phyloP scores from a whole-genome alignment of 2,888 invertebrate genomes.

The Anthophora plumipes region DNA sequence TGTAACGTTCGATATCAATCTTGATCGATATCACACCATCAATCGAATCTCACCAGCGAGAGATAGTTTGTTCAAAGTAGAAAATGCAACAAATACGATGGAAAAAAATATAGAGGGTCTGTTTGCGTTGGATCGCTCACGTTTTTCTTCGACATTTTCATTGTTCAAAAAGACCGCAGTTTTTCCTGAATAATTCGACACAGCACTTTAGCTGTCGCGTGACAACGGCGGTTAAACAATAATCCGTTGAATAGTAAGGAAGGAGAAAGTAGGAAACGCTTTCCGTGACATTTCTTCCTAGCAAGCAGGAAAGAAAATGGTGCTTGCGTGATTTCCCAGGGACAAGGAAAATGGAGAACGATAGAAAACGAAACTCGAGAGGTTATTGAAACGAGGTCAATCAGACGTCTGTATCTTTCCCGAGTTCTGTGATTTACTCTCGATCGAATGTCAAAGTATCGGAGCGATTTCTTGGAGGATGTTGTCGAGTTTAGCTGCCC shows the following conservation, averaged over 20 bases:
- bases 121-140: too few species aligned
- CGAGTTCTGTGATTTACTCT: too few species aligned
- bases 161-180: background rate
- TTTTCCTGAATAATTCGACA: slow-evolving; percentile 9
- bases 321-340: slow-evolving; percentile 49
- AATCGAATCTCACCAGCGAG: too few species aligned
- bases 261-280: slow-evolving; percentile 21
- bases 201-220: slow-evolving; percentile 15
- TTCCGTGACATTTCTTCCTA: slow-evolving; percentile 22
- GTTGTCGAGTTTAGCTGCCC: background rate
- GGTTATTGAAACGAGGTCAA: slow-evolving; percentile 75
- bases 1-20: too few species aligned
- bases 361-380: slow-evolving; percentile 54
- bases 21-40: too few species aligned
- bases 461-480: slow-evolving; percentile 2
- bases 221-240: slow-evolving; percentile 47
- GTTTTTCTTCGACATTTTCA: too few species aligned
- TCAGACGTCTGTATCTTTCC: too few species aligned
- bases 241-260: slow-evolving; percentile 29
- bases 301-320: slow-evolving; percentile 44
- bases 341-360: slow-evolving; percentile 15
- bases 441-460: too few species aligned
- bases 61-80: too few species aligned
- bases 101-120: too few species aligned
- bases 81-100: too few species aligned